Evolutionary conservation across 1,140 invertebrate genomes (phyloP).

Genomic region (Drosophila persimilis): DNA sequence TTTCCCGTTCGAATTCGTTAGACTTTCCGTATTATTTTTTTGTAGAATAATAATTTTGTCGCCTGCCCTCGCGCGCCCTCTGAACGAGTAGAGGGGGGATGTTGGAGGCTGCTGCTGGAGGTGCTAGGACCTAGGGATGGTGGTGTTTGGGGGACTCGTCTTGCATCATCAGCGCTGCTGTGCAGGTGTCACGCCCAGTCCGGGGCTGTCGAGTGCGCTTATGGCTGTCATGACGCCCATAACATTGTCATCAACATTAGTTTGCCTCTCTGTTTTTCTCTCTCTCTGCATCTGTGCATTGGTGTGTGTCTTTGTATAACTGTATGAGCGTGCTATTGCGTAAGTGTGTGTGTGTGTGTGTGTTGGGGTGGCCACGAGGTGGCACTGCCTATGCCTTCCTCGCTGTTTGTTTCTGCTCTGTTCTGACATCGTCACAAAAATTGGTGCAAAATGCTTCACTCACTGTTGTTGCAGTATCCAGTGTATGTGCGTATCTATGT

Average conservation of each 20-base stretch:
- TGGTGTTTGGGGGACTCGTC: conserved; percentile 6
- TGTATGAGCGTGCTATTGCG: not conserved
- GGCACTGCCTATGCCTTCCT: conserved; percentile 32
- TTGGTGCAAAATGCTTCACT: conserved; percentile 76
- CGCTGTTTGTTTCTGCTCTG: conserved; percentile 40
- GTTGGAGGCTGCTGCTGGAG: not conserved
- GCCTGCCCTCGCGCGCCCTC: conserved; percentile 20
- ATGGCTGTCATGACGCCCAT: conserved; percentile 81
- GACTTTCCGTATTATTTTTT: conserved; percentile 46
- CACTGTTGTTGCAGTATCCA: too few species aligned
- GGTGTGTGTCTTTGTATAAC: not conserved
- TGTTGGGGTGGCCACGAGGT: conserved; percentile 34
- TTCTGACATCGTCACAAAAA: conserved; percentile 75
- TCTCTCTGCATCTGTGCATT: not conserved
- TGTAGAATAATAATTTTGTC: conserved; percentile 52
- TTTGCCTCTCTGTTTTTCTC: conserved; percentile 41
- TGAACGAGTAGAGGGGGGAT: conserved; percentile 8
- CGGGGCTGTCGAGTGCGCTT: conserved; percentile 75
- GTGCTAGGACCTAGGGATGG: not conserved
- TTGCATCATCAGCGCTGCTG: conserved; percentile 48
- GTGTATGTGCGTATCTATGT: conserved; percentile 19
- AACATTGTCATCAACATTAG: conserved; percentile 82
- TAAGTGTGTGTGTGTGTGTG: conserved; percentile 6
- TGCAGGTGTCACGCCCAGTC: conserved; percentile 61
- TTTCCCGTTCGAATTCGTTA: conserved; percentile 27